Evolutionary conservation across 2,888 invertebrate species (phyloP).

Genomic region (Cheilosia grossa): DNA sequence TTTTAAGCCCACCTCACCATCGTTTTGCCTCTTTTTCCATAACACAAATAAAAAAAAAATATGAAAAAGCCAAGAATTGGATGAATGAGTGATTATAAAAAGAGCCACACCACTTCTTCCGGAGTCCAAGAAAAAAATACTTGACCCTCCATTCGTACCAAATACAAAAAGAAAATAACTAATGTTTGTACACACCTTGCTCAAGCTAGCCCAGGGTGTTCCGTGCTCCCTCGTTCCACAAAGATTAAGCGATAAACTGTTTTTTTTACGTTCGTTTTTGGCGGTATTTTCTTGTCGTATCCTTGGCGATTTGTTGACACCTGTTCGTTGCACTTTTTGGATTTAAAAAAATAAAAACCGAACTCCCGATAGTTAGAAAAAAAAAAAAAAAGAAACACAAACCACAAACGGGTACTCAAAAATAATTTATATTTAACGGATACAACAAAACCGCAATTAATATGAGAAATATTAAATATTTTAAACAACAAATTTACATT

Average conservation of each 20-base stretch:
- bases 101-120: slow-evolving; percentile 8
- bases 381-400: slow-evolving; percentile 20
- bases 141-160: slow-evolving; percentile 24
- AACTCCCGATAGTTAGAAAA: slow-evolving; percentile 17
- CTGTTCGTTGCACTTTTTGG: slow-evolving; percentile 65
- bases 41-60: neutral
- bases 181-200: slow-evolving; percentile 58
- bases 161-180: slow-evolving; percentile 14
- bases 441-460: slow-evolving; percentile 46
- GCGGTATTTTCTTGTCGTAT: slow-evolving; percentile 48
- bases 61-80: neutral
- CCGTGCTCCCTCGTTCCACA: slow-evolving; percentile 51
- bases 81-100: slow-evolving; percentile 56
- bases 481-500: slow-evolving; percentile 53
- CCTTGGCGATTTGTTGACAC: slow-evolving; percentile 63
- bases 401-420: slow-evolving; percentile 23
- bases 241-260: slow-evolving; percentile 60
- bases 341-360: neutral
- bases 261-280: slow-evolving; percentile 45
- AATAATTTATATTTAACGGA: slow-evolving; percentile 60
- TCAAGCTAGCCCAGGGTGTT: slow-evolving; percentile 23
- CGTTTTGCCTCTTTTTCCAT: slow-evolving; percentile 12
- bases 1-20: slow-evolving; percentile 25
- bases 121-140: slow-evolving; percentile 5
- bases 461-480: slow-evolving; percentile 23